phyloP scores from a whole-genome alignment of 2,888 invertebrate species.

The Mimumesa dahlbomi region DNA sequence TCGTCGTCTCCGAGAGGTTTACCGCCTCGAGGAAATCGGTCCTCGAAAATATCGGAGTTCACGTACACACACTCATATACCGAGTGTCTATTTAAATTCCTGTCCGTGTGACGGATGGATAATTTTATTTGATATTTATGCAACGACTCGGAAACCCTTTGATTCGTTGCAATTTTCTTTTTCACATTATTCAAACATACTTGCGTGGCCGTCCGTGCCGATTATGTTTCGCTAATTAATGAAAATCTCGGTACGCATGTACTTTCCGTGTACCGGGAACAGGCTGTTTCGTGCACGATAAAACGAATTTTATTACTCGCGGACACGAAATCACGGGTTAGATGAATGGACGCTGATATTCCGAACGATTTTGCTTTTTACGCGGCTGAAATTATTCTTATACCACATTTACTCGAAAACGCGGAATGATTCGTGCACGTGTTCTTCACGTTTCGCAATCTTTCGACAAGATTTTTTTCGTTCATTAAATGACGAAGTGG shows the following conservation, averaged over 20 bases:
- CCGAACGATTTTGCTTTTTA: constrained; percentile 2
- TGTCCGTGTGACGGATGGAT: no score
- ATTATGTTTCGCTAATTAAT: constrained; percentile 18
- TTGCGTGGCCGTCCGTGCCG: not conserved
- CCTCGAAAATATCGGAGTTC: no score
- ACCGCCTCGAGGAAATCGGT: not conserved
- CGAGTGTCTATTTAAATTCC: no score
- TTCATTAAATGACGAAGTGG: no score
- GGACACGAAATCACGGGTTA: constrained; percentile 23
- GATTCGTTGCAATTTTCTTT: constrained; percentile 3
- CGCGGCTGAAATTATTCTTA: constrained; percentile 7
- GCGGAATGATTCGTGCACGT: no score
- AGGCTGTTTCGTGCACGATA: constrained; percentile 37
- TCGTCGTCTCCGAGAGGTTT: not conserved
- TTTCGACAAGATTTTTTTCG: no score
- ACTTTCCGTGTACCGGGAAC: constrained; percentile 21
- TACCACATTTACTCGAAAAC: no score
- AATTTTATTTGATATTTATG: no score
- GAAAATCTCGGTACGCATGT: constrained; percentile 31
- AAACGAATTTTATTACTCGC: constrained; percentile 43
- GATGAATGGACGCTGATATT: constrained; percentile 18
- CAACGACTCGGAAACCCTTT: not conserved
- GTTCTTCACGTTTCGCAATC: no score
- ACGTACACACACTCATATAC: no score
- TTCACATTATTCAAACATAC: not conserved